Percentiles rank a stretch among this genome's conserved stretches.
These are phyloP conservation scores for Macrostomum lignano DNA, from an alignment of 1,140 invertebrate species.

Conservation along the genomic window DNA sequence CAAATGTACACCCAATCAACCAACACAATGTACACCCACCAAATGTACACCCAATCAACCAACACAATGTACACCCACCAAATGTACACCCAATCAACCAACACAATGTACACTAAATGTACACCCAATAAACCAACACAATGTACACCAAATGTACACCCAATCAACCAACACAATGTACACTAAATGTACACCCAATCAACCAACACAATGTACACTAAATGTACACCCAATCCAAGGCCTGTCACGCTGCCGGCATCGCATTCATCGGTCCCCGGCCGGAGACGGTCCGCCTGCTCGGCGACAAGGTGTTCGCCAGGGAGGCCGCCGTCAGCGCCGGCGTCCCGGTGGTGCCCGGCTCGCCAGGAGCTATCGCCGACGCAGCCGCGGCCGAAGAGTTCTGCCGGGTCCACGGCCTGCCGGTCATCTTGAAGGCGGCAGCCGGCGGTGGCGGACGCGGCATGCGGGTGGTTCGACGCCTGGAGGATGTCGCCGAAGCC, in stretches of 20 bases:
- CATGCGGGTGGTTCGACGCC: constrained; percentile 72
- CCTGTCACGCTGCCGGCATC: constrained; percentile 62
- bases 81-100: no score
- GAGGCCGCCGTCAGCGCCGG: constrained; percentile 58
- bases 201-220: no score
- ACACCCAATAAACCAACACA: no score
- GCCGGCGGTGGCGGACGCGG: constrained; percentile 89
- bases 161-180: no score
- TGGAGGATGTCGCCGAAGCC: constrained; percentile 65
- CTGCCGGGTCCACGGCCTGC: constrained; percentile 64
- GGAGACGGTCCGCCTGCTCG: constrained; percentile 77
- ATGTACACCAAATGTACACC: no score
- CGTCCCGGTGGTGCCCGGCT: constrained; percentile 39
- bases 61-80: no score
- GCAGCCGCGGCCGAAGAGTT: constrained; percentile 65
- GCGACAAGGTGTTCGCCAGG: constrained; percentile 69
- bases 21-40: no score
- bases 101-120: no score
- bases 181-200: no score
- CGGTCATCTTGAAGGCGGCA: constrained; percentile 94
- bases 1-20: no score
- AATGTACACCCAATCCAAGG: no score
- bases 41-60: no score
- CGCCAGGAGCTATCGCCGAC: constrained; percentile 55
- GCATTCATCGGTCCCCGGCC: constrained; percentile 80